phyloP scores from a whole-genome alignment of 1,140 invertebrate genomes.

The Elymnias hypermnestra region DNA sequence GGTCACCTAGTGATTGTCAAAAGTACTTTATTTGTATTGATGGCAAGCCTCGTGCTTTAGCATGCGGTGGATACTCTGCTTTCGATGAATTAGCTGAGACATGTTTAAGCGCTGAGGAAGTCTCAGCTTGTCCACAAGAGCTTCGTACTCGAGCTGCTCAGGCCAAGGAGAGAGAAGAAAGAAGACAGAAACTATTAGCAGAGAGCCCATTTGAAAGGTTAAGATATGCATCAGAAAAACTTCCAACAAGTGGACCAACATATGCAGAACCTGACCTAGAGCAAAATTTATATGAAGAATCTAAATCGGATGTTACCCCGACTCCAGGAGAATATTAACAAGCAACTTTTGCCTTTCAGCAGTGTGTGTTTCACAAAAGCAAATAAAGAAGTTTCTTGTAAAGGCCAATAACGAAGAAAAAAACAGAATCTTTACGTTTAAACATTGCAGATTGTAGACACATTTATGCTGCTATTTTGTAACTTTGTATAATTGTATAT shows the following conservation, averaged over 20 bases:
- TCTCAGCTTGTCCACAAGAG: conserved; percentile 45
- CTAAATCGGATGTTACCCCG: conserved; percentile 8
- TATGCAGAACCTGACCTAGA: background rate
- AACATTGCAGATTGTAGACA: too few relatives aligned
- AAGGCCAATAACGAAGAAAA: too few relatives aligned
- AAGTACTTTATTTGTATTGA: conserved; percentile 90
- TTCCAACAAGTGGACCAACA: background rate
- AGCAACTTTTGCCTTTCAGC: too few relatives aligned
- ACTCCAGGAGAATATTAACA: too few relatives aligned
- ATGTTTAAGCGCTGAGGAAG: conserved; percentile 78
- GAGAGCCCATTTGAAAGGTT: conserved; percentile 24
- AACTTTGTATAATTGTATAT: background rate
- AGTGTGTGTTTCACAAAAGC: too few relatives aligned
- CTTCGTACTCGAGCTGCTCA: conserved; percentile 36
- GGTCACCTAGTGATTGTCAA: conserved; percentile 83
- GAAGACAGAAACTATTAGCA: conserved; percentile 34
- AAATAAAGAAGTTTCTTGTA: too few relatives aligned
- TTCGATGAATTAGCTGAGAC: conserved; percentile 86
- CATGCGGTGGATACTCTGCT: conserved; percentile 86
- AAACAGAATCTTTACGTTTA: too few relatives aligned
- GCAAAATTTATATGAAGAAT: background rate
- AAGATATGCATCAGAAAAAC: conserved; percentile 8
- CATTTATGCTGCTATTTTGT: too few relatives aligned
- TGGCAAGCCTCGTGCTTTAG: conserved; percentile 80
- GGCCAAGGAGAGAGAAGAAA: conserved; percentile 34